A percentile compares a stretch with the other conserved stretches of the same genome.
These are phyloP conservation scores for Pseudachorutes palmiensis DNA, from an alignment of 1,140 invertebrate species.

Conservation along the genomic window DNA sequence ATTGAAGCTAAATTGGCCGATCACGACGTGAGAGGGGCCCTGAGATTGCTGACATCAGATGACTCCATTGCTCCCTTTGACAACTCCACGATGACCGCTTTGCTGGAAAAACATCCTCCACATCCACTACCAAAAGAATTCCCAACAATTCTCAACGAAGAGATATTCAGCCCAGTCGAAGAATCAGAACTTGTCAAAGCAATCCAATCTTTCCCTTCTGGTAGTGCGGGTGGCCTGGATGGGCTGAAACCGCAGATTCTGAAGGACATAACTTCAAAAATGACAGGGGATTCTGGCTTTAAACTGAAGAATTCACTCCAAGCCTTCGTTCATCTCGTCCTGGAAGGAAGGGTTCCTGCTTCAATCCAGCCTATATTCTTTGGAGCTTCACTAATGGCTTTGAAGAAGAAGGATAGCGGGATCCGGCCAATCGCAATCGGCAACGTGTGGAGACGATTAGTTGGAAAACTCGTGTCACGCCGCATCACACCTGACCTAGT, in stretches of 20 bases:
- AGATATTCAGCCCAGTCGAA: not conserved
- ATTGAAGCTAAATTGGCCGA: slow-evolving; percentile 17
- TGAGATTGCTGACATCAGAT: slow-evolving; percentile 8
- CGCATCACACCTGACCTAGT: not conserved
- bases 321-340: not conserved
- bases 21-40: slow-evolving; percentile 11
- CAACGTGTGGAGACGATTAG: not conserved
- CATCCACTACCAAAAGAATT: slow-evolving; percentile 9
- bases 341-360: not conserved
- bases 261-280: not conserved
- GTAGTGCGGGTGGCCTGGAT: slow-evolving; percentile 8
- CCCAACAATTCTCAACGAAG: not conserved
- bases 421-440: slow-evolving; percentile 1
- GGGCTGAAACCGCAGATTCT: slow-evolving; percentile 15
- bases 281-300: not conserved
- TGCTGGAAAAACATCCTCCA: slow-evolving; percentile 9
- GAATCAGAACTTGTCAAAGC: not conserved
- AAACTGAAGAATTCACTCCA: not conserved
- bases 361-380: not conserved
- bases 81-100: not conserved
- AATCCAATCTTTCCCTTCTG: not conserved
- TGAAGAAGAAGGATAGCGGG: not conserved
- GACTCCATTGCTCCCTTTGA: slow-evolving; percentile 8
- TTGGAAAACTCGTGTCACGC: not conserved
- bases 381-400: not conserved